Evolutionary conservation across 2,888 invertebrate genomes (phyloP).

Genomic region (Thereva unica): DNA sequence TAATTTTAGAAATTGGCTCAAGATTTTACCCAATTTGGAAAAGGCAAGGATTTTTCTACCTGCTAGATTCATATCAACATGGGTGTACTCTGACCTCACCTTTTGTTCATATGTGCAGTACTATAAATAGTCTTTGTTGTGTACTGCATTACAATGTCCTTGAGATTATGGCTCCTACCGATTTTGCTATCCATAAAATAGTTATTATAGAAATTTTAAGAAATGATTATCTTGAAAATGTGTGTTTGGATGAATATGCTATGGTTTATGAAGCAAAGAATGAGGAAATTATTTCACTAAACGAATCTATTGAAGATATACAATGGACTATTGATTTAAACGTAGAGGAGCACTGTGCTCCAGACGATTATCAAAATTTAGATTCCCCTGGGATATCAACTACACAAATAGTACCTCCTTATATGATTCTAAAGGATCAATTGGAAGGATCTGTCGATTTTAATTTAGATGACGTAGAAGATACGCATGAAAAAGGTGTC

Average conservation of each 20-base stretch:
- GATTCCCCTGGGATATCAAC: slow-evolving; percentile 45
- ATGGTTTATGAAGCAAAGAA: slow-evolving; percentile 27
- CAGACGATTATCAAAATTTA: slow-evolving; percentile 31
- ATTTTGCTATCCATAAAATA: slow-evolving; percentile 13
- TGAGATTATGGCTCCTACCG: slow-evolving; percentile 47
- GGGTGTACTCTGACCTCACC: slow-evolving; percentile 43
- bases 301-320: slow-evolving; percentile 24
- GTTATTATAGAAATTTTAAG: background rate
- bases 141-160: slow-evolving; percentile 51
- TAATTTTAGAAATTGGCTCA: slow-evolving; percentile 52
- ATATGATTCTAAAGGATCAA: slow-evolving; percentile 32
- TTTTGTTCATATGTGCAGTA: slow-evolving; percentile 52
- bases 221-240: slow-evolving; percentile 28
- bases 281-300: slow-evolving; percentile 24
- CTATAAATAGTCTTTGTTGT: slow-evolving; percentile 49
- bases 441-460: slow-evolving; percentile 31
- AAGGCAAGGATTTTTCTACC: slow-evolving; percentile 50
- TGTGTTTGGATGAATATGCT: slow-evolving; percentile 44
- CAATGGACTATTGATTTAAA: background rate
- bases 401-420: slow-evolving; percentile 38
- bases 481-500: slow-evolving; percentile 34
- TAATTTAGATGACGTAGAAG: slow-evolving; percentile 40
- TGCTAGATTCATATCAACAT: slow-evolving; percentile 55
- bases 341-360: background rate
- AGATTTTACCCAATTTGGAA: slow-evolving; percentile 54